Conservation (phyloP, 92 coral and sea anemone species). For the Heliopora coerulea region DNA sequence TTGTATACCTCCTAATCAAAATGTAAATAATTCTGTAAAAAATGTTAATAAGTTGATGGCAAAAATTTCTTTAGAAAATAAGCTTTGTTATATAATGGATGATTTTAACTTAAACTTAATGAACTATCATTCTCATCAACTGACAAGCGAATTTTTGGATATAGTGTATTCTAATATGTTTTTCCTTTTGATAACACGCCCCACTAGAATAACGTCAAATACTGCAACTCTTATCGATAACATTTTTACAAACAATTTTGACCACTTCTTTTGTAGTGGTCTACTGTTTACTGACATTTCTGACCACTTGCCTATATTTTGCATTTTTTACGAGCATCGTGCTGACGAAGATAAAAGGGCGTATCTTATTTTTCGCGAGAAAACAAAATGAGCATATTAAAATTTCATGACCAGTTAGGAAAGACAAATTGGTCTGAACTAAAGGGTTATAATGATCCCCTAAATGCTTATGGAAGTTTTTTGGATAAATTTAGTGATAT, state of each 20-base stretch:
- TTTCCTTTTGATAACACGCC: slow-evolving; percentile 34
- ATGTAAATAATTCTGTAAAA: slow-evolving; percentile 17
- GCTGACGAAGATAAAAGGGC: not conserved
- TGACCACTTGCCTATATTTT: slow-evolving; percentile 32
- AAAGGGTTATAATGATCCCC: slow-evolving; percentile 48
- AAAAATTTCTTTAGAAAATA: slow-evolving; percentile 28
- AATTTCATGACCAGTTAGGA: slow-evolving; percentile 9
- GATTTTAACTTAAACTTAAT: slow-evolving; percentile 43
- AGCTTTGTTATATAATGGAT: slow-evolving; percentile 16
- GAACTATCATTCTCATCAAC: slow-evolving; percentile 31
- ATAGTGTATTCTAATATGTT: slow-evolving; percentile 21
- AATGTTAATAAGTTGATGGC: slow-evolving; percentile 15
- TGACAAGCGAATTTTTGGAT: slow-evolving; percentile 47
- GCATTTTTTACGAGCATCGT: not conserved
- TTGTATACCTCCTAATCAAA: slow-evolving; percentile 33
- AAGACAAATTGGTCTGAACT: slow-evolving; percentile 15
- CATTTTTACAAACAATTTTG: slow-evolving; percentile 32
- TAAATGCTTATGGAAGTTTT: slow-evolving; percentile 32
- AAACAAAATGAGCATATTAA: not conserved
- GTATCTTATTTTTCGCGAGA: slow-evolving; percentile 15
- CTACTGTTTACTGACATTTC: slow-evolving; percentile 24
- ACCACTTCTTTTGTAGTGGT: not conserved
- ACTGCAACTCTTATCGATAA: slow-evolving; percentile 41
- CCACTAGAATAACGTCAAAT: slow-evolving; percentile 35
- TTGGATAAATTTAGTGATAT: slow-evolving; percentile 34